Evolutionary conservation across 2,113 vertebrate species (phyloP).

Genomic region (Ammodytes marinus): DNA sequence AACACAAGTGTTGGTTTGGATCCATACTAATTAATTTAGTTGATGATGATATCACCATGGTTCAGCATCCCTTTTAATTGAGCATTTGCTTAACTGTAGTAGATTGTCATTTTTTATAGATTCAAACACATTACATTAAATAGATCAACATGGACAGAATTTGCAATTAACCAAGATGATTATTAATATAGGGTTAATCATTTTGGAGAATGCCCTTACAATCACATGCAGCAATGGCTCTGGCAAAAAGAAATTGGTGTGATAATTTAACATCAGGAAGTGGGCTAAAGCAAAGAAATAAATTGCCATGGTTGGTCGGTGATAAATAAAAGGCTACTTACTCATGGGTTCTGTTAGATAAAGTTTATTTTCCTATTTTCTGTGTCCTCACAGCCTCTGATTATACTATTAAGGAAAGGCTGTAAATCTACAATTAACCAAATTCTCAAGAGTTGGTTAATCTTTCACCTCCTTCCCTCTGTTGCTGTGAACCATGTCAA

Average conservation of each 20-base stretch:
- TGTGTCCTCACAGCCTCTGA: neutral
- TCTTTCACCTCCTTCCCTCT: neutral
- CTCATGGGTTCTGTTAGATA: slow-evolving; percentile 6
- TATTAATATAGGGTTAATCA: neutral
- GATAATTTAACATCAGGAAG: neutral
- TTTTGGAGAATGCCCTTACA: neutral
- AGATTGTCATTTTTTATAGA: neutral
- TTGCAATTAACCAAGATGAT: neutral
- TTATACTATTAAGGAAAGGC: neutral
- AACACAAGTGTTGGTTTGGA: neutral
- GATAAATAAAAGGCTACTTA: slow-evolving; percentile 26
- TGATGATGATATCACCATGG: neutral
- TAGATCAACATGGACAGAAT: neutral
- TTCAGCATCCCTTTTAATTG: neutral
- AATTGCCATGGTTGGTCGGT: neutral
- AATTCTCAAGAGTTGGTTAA: neutral
- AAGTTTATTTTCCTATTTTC: neutral
- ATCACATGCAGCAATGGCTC: neutral
- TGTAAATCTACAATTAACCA: neutral
- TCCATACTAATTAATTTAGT: neutral
- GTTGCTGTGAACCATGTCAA: neutral
- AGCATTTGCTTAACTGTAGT: neutral
- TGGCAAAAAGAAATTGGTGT: neutral
- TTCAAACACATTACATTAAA: neutral
- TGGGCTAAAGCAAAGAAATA: neutral